Conservation (phyloP, 2,113 vertebrate species). For the Sinocyclocheilus maitianheensis region DNA sequence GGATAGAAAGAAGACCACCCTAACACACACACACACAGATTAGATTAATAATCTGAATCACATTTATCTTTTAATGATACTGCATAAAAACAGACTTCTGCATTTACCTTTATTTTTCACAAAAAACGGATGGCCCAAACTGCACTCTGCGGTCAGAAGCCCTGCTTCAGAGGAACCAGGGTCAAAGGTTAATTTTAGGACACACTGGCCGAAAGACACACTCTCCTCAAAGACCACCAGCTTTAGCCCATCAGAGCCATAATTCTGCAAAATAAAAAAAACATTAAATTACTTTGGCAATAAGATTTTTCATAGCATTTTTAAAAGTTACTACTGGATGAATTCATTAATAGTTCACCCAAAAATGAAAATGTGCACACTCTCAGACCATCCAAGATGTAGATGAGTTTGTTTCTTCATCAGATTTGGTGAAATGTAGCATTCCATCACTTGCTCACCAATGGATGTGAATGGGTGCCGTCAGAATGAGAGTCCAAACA, state of each 20-base stretch:
- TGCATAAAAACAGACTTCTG: neutral
- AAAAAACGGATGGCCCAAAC: slow-evolving; percentile 95
- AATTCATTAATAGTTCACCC: neutral
- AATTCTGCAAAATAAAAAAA: slow-evolving; percentile 75
- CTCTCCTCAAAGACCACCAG: slow-evolving; percentile 93
- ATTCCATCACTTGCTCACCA: no score
- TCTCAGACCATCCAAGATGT: neutral
- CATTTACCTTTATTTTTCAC: slow-evolving; percentile 95
- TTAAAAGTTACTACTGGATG: neutral
- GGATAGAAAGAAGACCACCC: slow-evolving; percentile 99
- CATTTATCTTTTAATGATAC: neutral
- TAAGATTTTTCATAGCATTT: neutral
- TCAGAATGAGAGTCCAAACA: no score
- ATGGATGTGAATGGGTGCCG: no score
- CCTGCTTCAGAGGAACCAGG: slow-evolving; percentile 89
- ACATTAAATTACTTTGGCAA: neutral
- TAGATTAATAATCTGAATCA: neutral
- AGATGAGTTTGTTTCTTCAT: neutral
- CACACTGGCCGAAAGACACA: slow-evolving; percentile 90
- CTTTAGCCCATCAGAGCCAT: slow-evolving; percentile 90
- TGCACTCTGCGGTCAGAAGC: slow-evolving; percentile 91
- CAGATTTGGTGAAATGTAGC: no score
- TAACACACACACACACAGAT: slow-evolving; percentile 60
- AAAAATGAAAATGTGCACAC: neutral
- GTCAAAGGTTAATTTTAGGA: slow-evolving; percentile 96